These are phyloP conservation scores for Ricordea florida DNA, from an alignment of 92 coral and sea anemone genomes.

Conservation along the genomic window DNA sequence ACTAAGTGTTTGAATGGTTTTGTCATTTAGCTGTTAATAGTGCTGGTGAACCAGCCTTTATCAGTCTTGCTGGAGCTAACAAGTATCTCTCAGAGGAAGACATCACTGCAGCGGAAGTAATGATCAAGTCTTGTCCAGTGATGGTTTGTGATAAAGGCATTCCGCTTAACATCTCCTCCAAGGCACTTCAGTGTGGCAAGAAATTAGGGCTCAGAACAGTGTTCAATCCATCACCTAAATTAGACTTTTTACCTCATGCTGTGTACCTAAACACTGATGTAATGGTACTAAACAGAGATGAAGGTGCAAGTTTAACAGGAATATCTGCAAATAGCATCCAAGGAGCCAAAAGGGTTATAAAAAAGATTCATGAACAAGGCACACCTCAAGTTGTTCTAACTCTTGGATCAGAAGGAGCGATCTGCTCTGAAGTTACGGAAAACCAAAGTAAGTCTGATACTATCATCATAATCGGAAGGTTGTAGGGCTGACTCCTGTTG, in stretches of 20 bases:
- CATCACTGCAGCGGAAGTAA: slow-evolving; percentile 39
- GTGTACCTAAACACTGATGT: slow-evolving; percentile 59
- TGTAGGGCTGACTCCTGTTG: background rate
- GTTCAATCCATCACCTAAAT: slow-evolving; percentile 86
- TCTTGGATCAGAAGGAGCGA: slow-evolving; percentile 82
- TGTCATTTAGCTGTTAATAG: slow-evolving; percentile 4
- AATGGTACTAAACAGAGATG: slow-evolving; percentile 77
- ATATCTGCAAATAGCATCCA: slow-evolving; percentile 49
- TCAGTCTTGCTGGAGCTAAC: slow-evolving; percentile 88
- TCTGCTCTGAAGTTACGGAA: slow-evolving; percentile 59
- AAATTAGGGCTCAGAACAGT: slow-evolving; percentile 69
- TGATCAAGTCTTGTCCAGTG: slow-evolving; percentile 65
- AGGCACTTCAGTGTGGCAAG: slow-evolving; percentile 68
- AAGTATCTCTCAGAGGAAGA: slow-evolving; percentile 57
- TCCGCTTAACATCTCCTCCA: slow-evolving; percentile 64
- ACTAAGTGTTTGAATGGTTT: background rate
- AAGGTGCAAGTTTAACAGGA: slow-evolving; percentile 77
- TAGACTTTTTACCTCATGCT: slow-evolving; percentile 49
- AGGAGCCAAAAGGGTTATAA: slow-evolving; percentile 58
- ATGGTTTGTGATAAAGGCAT: slow-evolving; percentile 87
- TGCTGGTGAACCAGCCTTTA: slow-evolving; percentile 74
- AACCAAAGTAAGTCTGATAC: background rate
- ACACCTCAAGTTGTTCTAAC: slow-evolving; percentile 69
- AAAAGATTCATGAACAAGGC: slow-evolving; percentile 74
- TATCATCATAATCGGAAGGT: background rate